These are phyloP conservation scores for Amorpha juglandis DNA, from an alignment of 2,888 invertebrate species.

Conservation along the genomic window DNA sequence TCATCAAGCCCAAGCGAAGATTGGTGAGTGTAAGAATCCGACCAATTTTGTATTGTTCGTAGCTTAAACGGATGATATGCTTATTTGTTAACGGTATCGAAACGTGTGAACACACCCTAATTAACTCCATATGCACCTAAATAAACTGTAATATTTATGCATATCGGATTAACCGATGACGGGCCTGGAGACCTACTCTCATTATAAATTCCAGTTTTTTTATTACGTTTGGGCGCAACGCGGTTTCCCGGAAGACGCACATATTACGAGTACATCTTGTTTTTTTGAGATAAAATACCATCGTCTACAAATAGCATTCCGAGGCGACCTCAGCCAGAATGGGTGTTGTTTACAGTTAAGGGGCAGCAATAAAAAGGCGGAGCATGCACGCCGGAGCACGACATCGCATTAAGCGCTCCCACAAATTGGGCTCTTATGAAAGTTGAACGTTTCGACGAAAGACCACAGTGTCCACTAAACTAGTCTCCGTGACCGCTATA, in stretches of 20 bases:
- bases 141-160: conserved; percentile 22
- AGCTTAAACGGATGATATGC: not conserved
- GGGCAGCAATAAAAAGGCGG: conserved; percentile 83
- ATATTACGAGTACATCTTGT: conserved; percentile 36
- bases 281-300: conserved; percentile 56
- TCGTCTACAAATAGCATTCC: conserved; percentile 60
- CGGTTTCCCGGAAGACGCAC: conserved; percentile 34
- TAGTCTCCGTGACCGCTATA: conserved; percentile 72
- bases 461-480: conserved; percentile 66
- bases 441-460: conserved; percentile 77
- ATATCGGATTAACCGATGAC: conserved; percentile 16
- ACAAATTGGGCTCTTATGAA: conserved; percentile 81
- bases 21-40: conserved; percentile 94
- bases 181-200: conserved; percentile 9
- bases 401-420: conserved; percentile 73
- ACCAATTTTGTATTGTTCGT: conserved; percentile 66
- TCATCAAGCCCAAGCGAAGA: conserved; percentile 99
- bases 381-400: conserved; percentile 75
- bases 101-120: not conserved
- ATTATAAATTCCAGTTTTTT: conserved; percentile 35
- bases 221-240: conserved; percentile 46
- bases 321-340: conserved; percentile 64
- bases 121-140: conserved; percentile 6
- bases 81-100: not conserved
- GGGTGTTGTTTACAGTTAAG: conserved; percentile 82